Evolutionary conservation across 2,888 invertebrate species (phyloP).

Genomic region (Leucoptera coffeella): DNA sequence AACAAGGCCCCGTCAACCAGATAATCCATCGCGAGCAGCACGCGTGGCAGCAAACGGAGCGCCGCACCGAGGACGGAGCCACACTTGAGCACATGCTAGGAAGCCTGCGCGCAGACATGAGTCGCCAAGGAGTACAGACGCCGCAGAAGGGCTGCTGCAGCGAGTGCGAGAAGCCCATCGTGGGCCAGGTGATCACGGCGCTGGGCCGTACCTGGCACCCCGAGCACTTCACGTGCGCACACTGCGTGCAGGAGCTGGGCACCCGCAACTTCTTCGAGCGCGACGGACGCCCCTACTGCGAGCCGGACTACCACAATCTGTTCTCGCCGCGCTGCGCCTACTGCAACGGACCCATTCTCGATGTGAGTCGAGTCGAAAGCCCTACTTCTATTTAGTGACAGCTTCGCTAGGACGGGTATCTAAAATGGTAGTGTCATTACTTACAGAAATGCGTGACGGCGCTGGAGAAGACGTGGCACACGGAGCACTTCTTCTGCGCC

Average conservation of each 20-base stretch:
- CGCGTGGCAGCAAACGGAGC: slow-evolving; percentile 46
- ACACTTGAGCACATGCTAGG: slow-evolving; percentile 82
- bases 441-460: slow-evolving; percentile 97
- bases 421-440: too few species aligned
- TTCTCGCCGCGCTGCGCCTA: slow-evolving; percentile 98
- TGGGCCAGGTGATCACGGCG: slow-evolving; percentile 97
- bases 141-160: slow-evolving; percentile 99
- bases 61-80: slow-evolving; percentile 49
- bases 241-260: slow-evolving; percentile 94
- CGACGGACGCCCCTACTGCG: slow-evolving; percentile 95
- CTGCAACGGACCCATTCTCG: slow-evolving; percentile 97
- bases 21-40: slow-evolving; percentile 61
- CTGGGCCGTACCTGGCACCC: slow-evolving; percentile 99
- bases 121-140: slow-evolving; percentile 96
- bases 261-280: slow-evolving; percentile 98
- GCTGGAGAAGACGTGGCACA: slow-evolving; percentile 96
- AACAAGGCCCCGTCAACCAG: slow-evolving; percentile 29
- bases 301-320: slow-evolving; percentile 95
- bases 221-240: slow-evolving; percentile 97
- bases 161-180: slow-evolving; percentile 97
- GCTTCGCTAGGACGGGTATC: too few species aligned
- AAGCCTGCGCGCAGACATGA: slow-evolving; percentile 93
- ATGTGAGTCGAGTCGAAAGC: slow-evolving; percentile 61
- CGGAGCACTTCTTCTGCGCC: slow-evolving; percentile 98
- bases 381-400: background rate